Base-by-base conservation (phyloP, 2,888 invertebrate genomes). In the Proisotoma minuta region DNA sequence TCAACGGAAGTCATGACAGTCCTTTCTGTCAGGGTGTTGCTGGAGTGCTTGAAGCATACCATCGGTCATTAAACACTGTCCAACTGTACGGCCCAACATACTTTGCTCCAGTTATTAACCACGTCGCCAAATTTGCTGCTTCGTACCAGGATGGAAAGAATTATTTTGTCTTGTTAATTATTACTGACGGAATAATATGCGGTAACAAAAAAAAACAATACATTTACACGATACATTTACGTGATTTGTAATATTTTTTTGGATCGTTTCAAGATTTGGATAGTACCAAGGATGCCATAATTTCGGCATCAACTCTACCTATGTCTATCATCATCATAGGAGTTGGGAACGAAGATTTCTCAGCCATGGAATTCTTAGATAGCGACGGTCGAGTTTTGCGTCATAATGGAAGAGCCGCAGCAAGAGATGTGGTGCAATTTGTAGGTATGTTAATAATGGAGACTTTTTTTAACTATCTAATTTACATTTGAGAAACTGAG, bases 321-420 rank as follows among this genome's bases (percentile, higher is more conserved):
- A 34, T 34, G 34, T 34, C 34, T 10, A 34, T 34, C 34, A 28
- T 47, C 10, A 83, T 82, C 60, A 62, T 83, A 48, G 84, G 84
- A n/a, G 82, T 84, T 50, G 84, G 84, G 24, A 78, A 80, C 72
- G 84, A 83, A 40, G 82, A 83, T 70, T 84, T 84, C 76, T 77
- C 77, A 57, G 82, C 82, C 15, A 84, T 84, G 84, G 82, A 83
- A 69, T 81, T 81, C 65, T 74, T 84, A 52, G 84, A 84, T 75
- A 81, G 81, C 23, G 84, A 84, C 75, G 79, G 76, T 3, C 73
- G 76, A 2, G 74, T 76, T n/a, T 62, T 78, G 20, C 67, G 72
- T 3, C 77, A 77, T 4, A 76, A 78, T 57, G 82, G 82, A 1
- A 73, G 77, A 47, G 74, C 76, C 61, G 83, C 83, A 20, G 79